These are phyloP conservation scores for Pseudococcus longispinus DNA, from an alignment of 2,888 invertebrate species.

Conservation along the genomic window DNA sequence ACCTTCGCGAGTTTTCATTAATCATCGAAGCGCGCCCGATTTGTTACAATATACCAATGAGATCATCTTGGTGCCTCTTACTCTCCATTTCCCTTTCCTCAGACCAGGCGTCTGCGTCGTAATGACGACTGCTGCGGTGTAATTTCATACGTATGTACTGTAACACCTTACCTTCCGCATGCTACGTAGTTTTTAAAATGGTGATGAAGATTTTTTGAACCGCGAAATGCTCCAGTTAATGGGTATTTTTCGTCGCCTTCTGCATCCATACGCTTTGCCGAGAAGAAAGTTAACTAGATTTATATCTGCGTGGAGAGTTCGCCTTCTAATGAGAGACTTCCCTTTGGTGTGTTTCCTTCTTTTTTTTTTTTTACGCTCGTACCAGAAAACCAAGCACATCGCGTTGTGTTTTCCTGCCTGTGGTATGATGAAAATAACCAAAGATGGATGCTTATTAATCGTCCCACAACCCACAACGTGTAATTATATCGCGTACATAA, in stretches of 20 bases:
- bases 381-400: not conserved
- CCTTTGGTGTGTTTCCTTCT: not conserved
- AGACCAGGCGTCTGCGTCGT: not conserved
- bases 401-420: not conserved
- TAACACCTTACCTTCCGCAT: not conserved
- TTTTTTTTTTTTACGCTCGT: not conserved
- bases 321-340: not conserved
- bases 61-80: not conserved
- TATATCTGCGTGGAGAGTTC: not conserved
- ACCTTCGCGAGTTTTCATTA: constrained; percentile 50
- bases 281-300: constrained; percentile 10
- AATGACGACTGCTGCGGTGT: not conserved
- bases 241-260: not conserved
- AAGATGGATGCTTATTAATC: not conserved
- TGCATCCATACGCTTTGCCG: not conserved
- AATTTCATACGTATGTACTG: not conserved
- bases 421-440: not conserved
- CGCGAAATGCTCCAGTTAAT: not conserved
- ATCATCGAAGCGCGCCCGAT: constrained; percentile 45
- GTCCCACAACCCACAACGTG: not conserved
- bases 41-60: constrained; percentile 18
- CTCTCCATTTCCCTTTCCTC: not conserved
- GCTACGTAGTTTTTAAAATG: not conserved
- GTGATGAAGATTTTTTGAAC: not conserved
- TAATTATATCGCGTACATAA: not conserved